Conservation (phyloP, 2,888 invertebrate species). For the Eristalinus aeneus region DNA sequence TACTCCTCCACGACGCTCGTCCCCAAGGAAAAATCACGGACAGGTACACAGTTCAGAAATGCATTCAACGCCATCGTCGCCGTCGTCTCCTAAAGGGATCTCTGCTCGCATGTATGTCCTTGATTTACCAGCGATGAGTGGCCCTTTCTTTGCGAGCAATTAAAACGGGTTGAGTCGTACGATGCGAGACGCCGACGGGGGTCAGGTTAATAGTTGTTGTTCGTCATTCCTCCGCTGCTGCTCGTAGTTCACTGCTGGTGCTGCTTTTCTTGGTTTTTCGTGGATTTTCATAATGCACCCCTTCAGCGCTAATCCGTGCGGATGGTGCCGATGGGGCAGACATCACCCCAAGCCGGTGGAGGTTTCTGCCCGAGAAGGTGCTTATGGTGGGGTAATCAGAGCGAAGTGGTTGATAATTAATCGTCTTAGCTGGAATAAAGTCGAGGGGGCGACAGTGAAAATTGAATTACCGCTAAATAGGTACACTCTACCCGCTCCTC, state of each 20-base stretch:
- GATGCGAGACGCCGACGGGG: background rate
- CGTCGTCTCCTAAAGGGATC: background rate
- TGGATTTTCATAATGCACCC: background rate
- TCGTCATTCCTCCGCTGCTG: background rate
- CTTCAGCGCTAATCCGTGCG: background rate
- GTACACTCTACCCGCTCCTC: background rate
- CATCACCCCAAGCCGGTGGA: background rate
- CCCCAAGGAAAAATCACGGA: background rate
- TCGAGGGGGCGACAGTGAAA: background rate
- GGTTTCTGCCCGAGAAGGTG: background rate
- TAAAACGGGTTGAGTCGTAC: background rate
- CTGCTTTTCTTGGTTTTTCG: background rate
- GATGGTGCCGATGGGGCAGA: background rate
- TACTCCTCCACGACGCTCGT: background rate
- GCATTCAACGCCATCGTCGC: too few relatives aligned
- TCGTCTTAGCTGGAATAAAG: background rate
- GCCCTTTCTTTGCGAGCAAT: background rate
- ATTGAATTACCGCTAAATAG: background rate
- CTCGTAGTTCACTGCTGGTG: background rate
- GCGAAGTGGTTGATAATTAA: background rate
- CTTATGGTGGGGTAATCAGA: background rate
- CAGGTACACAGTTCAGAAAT: background rate
- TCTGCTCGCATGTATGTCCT: background rate
- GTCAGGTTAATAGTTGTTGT: background rate
- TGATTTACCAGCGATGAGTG: background rate